Percentiles rank a stretch among this genome's conserved stretches.
Evolutionary conservation across 2,113 vertebrate species (phyloP).

Genomic region (Cyprinodon brontotheroides): DNA sequence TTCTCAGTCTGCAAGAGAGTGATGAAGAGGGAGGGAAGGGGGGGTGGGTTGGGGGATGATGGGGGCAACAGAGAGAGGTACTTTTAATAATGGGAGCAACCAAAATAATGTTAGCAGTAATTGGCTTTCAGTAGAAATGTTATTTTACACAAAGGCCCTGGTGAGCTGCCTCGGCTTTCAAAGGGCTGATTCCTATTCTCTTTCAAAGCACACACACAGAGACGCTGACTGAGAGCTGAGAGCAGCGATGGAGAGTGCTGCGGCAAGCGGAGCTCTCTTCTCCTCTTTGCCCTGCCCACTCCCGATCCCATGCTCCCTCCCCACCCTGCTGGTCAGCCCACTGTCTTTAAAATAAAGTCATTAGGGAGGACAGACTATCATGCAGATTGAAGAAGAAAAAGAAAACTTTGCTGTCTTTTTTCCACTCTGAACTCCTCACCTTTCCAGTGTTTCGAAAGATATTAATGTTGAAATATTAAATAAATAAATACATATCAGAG

Average conservation of each 20-base stretch:
- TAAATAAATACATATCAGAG: slow-evolving; percentile 74
- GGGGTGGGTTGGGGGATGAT: slow-evolving; percentile 50
- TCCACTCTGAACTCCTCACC: slow-evolving; percentile 60
- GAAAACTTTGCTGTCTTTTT: slow-evolving; percentile 52
- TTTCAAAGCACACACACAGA: slow-evolving; percentile 74
- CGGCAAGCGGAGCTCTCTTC: slow-evolving; percentile 60
- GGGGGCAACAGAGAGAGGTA: slow-evolving; percentile 75
- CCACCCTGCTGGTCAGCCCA: slow-evolving; percentile 65
- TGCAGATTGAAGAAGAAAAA: slow-evolving; percentile 47
- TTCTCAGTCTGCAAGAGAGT: slow-evolving; percentile 93
- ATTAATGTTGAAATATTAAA: slow-evolving; percentile 76
- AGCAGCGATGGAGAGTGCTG: slow-evolving; percentile 67
- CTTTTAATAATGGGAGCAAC: slow-evolving; percentile 79
- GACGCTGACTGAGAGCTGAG: slow-evolving; percentile 65
- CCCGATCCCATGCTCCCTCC: slow-evolving; percentile 35
- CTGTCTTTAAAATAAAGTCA: slow-evolving; percentile 78
- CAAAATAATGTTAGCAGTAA: slow-evolving; percentile 80
- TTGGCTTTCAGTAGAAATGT: slow-evolving; percentile 82
- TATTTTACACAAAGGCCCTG: slow-evolving; percentile 79
- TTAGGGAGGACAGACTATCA: slow-evolving; percentile 71
- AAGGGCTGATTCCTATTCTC: slow-evolving; percentile 74
- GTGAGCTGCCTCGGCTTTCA: slow-evolving; percentile 75
- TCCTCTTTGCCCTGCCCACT: slow-evolving; percentile 49
- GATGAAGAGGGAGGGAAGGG: slow-evolving; percentile 30
- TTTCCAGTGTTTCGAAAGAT: slow-evolving; percentile 67